phyloP scores from a whole-genome alignment of 2,888 invertebrate genomes.

The Sinodicranocentrus sp. region DNA sequence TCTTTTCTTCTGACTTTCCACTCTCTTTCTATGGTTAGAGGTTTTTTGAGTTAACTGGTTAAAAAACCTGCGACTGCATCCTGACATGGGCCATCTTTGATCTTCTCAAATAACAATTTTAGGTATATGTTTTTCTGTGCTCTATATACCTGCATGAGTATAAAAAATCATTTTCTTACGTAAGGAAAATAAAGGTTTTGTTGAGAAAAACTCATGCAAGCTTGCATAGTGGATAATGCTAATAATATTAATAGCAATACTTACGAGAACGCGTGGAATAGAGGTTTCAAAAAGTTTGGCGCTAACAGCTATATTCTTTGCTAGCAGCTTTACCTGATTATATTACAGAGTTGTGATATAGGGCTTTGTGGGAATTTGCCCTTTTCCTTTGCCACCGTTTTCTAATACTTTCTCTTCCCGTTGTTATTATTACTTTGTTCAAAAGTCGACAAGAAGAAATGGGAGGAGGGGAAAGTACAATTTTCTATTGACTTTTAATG shows the following conservation, averaged over 20 bases:
- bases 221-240: conserved; percentile 21
- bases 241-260: conserved; percentile 45
- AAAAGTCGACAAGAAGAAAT: conserved; percentile 11
- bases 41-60: neutral
- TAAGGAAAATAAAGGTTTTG: conserved; percentile 3
- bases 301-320: neutral
- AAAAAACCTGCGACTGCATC: conserved; percentile 6
- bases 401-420: neutral
- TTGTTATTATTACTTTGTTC: conserved; percentile 25
- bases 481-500: conserved; percentile 63
- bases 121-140: conserved; percentile 3
- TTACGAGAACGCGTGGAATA: neutral
- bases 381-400: neutral
- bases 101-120: conserved; percentile 46
- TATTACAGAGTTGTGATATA: neutral
- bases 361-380: neutral
- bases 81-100: conserved; percentile 61
- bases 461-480: conserved; percentile 79
- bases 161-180: neutral
- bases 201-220: neutral
- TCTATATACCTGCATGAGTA: neutral
- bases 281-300: conserved; percentile 1
- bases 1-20: neutral
- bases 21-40: neutral
- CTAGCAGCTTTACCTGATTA: conserved; percentile 3